These are phyloP conservation scores for Esperia sulphurella DNA, from an alignment of 2,888 invertebrate genomes.

Conservation along the genomic window DNA sequence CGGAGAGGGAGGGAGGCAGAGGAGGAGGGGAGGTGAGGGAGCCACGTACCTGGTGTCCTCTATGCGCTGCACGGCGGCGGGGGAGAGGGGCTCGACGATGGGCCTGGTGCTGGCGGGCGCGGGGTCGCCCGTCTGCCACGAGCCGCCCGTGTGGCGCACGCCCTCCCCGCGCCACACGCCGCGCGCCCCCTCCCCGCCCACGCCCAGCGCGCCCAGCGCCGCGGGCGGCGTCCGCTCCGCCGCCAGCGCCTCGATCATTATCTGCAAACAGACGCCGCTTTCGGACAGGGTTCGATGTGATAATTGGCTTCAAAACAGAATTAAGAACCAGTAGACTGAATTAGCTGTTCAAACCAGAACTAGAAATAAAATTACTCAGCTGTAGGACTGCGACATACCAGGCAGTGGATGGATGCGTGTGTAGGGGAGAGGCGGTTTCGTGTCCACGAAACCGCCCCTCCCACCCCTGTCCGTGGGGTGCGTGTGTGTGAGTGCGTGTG, in stretches of 20 bases:
- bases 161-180: slow-evolving; percentile 57
- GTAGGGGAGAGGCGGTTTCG: too few species aligned
- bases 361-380: too few species aligned
- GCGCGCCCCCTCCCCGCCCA: slow-evolving; percentile 15
- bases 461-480: too few species aligned
- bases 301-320: neutral
- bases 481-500: too few species aligned
- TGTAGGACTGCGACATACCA: too few species aligned
- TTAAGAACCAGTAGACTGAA: neutral
- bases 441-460: too few species aligned
- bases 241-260: slow-evolving; percentile 44
- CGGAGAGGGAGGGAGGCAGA: too few species aligned
- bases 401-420: too few species aligned
- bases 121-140: slow-evolving; percentile 56
- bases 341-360: too few species aligned
- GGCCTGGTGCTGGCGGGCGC: slow-evolving; percentile 34
- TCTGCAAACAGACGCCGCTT: slow-evolving; percentile 2
- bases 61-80: slow-evolving; percentile 15
- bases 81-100: slow-evolving; percentile 22
- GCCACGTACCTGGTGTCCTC: neutral
- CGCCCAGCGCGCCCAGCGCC: slow-evolving; percentile 26
- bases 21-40: too few species aligned
- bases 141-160: slow-evolving; percentile 61
- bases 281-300: neutral
- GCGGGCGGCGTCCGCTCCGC: slow-evolving; percentile 41